Evolutionary conservation across 2,113 vertebrate genomes (phyloP).

Genomic region (Gopherus evgoodei): DNA sequence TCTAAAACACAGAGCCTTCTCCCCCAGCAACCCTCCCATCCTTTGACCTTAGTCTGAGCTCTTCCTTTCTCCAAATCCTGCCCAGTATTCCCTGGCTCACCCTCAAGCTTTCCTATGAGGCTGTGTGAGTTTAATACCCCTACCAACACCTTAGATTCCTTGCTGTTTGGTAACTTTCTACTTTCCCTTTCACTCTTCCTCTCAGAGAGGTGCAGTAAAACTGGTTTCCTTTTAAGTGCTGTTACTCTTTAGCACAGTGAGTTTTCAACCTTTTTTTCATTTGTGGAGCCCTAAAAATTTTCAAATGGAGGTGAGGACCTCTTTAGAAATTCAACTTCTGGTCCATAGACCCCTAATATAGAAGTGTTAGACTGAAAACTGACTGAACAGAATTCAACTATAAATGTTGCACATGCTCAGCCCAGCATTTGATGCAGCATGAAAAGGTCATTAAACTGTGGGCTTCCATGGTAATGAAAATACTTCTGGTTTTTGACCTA

Average conservation of each 20-base stretch:
- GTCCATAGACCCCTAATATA: too few species aligned
- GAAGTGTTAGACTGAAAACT: too few species aligned
- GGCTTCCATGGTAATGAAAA: too few species aligned
- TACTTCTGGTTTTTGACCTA: too few species aligned
- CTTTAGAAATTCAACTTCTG: too few species aligned
- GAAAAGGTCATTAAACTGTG: too few species aligned
- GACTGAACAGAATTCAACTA: too few species aligned
- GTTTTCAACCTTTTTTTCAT: not conserved
- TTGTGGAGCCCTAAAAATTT: not conserved
- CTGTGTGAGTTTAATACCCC: not conserved
- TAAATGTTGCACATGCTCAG: too few species aligned
- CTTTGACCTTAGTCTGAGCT: not conserved
- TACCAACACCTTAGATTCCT: not conserved
- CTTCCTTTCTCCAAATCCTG: not conserved
- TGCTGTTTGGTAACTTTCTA: not conserved
- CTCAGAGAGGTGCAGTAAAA: not conserved
- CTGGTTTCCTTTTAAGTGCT: not conserved
- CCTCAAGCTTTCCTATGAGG: not conserved
- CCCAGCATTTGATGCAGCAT: too few species aligned
- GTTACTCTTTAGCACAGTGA: not conserved
- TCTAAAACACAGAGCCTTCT: not conserved
- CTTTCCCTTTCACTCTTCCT: not conserved
- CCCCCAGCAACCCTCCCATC: not conserved
- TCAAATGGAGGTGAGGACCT: not conserved
- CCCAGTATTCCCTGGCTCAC: not conserved